Conservation (phyloP, 2,888 invertebrate species). For the Galeopsomyia nigrocyanea region DNA sequence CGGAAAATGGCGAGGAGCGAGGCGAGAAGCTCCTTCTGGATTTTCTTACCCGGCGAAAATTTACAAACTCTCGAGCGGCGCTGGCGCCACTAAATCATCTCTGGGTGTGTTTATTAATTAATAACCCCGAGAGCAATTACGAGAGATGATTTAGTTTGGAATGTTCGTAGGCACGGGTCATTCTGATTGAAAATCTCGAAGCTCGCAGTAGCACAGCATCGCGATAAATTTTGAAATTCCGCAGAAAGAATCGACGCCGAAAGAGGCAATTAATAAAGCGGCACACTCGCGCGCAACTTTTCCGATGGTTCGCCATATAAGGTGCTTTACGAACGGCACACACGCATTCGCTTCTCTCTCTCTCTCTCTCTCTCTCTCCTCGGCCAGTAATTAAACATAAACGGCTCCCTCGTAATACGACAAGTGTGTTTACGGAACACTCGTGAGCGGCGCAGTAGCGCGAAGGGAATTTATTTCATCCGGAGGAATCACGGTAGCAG, state of each 20-base stretch:
- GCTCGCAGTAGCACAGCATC: constrained; percentile 4
- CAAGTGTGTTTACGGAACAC: constrained; percentile 55
- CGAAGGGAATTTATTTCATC: constrained; percentile 55
- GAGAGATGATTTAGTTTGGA: no score
- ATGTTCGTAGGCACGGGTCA: neutral
- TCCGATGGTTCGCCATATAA: constrained; percentile 6
- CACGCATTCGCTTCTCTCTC: no score
- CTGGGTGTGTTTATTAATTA: no score
- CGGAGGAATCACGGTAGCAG: constrained; percentile 36
- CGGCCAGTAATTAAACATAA: constrained; percentile 53
- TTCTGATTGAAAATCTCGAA: constrained; percentile 23
- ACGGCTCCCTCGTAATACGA: constrained; percentile 43
- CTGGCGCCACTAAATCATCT: neutral
- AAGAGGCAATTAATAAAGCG: constrained; percentile 40
- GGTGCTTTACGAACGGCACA: constrained; percentile 34
- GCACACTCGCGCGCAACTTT: neutral
- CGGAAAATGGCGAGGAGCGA: no score
- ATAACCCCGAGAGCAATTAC: no score
- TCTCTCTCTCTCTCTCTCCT: no score
- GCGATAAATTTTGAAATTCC: constrained; percentile 38
- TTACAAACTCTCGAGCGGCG: constrained; percentile 6
- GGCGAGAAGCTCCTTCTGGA: neutral
- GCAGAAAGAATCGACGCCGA: constrained; percentile 29
- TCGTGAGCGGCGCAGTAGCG: constrained; percentile 49
- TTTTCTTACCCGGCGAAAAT: constrained; percentile 11